Percentiles rank a stretch among this genome's conserved stretches.
phyloP scores from a whole-genome alignment of 2,113 vertebrate species.

The Notothenia coriiceps region DNA sequence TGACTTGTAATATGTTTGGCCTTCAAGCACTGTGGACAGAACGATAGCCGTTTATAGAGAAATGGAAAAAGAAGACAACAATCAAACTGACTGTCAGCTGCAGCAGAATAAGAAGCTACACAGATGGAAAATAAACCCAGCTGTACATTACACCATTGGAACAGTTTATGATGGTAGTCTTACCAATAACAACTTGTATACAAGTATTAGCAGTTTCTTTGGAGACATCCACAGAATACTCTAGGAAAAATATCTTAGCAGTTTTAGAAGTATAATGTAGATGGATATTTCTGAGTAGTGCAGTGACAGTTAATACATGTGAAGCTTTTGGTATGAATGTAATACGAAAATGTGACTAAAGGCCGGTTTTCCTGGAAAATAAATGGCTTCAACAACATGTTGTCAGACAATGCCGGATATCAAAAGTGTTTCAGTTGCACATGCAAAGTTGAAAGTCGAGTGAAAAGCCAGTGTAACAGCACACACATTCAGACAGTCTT shows the following conservation, averaged over 20 bases:
- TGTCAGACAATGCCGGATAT: not conserved
- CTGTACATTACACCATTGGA: not conserved
- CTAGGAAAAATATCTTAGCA: too few species aligned
- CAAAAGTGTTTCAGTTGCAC: not conserved
- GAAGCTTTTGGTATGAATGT: too few species aligned
- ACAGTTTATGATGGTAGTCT: not conserved
- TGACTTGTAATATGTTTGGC: slow-evolving; percentile 22
- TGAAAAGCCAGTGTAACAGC: not conserved
- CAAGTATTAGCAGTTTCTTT: not conserved
- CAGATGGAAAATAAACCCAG: slow-evolving; percentile 21
- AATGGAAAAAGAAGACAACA: slow-evolving; percentile 7
- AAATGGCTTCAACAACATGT: not conserved
- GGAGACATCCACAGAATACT: not conserved
- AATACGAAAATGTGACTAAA: not conserved
- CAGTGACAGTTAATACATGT: too few species aligned
- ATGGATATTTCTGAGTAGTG: not conserved
- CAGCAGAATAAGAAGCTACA: slow-evolving; percentile 4
- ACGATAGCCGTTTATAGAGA: slow-evolving; percentile 5
- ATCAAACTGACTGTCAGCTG: slow-evolving; percentile 31
- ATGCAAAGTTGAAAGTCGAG: not conserved
- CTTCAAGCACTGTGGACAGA: slow-evolving; percentile 24
- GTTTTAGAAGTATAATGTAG: not conserved
- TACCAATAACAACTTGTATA: not conserved
- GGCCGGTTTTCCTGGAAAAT: not conserved
- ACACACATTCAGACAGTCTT: not conserved